These are phyloP conservation scores for Eupelmus urozonus DNA, from an alignment of 2,888 invertebrate species.

Conservation along the genomic window DNA sequence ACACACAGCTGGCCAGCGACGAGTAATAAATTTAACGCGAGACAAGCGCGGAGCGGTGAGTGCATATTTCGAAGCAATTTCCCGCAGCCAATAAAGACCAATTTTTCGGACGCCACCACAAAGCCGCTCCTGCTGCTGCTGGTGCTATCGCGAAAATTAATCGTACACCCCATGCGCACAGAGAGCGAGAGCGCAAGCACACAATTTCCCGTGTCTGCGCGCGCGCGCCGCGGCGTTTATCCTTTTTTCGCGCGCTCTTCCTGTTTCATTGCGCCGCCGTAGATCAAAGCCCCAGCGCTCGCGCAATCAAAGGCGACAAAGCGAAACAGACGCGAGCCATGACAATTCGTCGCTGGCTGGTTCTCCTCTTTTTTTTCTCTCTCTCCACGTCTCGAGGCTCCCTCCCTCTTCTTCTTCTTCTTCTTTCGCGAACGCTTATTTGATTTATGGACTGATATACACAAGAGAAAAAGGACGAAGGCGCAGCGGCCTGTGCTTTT, in stretches of 20 bases:
- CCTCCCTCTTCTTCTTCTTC: constrained; percentile 39
- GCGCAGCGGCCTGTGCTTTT: constrained; percentile 24
- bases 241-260: constrained; percentile 2
- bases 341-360: constrained; percentile 34
- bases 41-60: too few relatives aligned
- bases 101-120: constrained; percentile 46
- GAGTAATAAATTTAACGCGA: constrained; percentile 43
- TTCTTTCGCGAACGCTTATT: constrained; percentile 38
- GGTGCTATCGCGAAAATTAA: constrained; percentile 52
- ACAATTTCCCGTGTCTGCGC: constrained; percentile 25
- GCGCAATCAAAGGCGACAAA: constrained; percentile 51
- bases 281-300: constrained; percentile 40
- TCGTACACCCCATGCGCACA: not conserved
- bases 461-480: constrained; percentile 15
- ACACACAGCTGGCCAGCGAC: too few relatives aligned
- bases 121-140: not conserved
- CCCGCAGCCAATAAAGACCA: constrained; percentile 48
- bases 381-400: not conserved
- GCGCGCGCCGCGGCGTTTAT: too few relatives aligned
- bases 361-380: not conserved
- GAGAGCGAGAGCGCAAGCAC: not conserved
- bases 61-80: constrained; percentile 43
- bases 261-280: constrained; percentile 3
- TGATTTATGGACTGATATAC: constrained; percentile 55
- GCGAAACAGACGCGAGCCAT: constrained; percentile 27